Conservation (phyloP, 1,140 invertebrate genomes). For the Bombus affinis region DNA sequence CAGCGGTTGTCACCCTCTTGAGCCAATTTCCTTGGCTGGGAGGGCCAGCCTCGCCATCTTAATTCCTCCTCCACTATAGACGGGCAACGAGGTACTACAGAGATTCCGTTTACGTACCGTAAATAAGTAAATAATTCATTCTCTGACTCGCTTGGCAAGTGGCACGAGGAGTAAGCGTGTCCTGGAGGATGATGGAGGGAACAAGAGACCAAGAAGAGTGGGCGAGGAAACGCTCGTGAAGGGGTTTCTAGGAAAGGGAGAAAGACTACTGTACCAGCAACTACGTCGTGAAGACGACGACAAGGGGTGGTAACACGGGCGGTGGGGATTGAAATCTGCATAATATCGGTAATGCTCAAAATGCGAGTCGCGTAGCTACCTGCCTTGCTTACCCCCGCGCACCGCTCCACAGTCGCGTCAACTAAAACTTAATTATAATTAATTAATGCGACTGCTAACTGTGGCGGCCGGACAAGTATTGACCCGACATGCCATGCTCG, state of each 20-base stretch:
- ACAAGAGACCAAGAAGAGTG: slow-evolving; percentile 5
- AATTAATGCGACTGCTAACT: slow-evolving; percentile 86
- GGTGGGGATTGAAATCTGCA: slow-evolving; percentile 75
- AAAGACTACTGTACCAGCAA: slow-evolving; percentile 20
- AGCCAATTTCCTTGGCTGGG: neutral
- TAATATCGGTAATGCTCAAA: slow-evolving; percentile 82
- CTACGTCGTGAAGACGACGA: slow-evolving; percentile 18
- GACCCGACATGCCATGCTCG: slow-evolving; percentile 57
- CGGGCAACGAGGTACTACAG: slow-evolving; percentile 42
- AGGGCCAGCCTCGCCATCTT: slow-evolving; percentile 18
- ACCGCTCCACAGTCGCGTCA: slow-evolving; percentile 83
- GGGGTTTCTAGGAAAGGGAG: neutral
- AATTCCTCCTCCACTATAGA: slow-evolving; percentile 37
- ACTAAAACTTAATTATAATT: slow-evolving; percentile 91
- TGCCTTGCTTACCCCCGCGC: slow-evolving; percentile 74
- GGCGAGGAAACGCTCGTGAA: neutral
- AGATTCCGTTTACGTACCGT: slow-evolving; percentile 76
- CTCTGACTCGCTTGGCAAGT: slow-evolving; percentile 73
- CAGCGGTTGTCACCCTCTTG: neutral
- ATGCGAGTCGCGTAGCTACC: slow-evolving; percentile 80
- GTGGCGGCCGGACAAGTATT: slow-evolving; percentile 76
- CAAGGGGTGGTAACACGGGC: slow-evolving; percentile 14
- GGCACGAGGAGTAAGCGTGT: slow-evolving; percentile 60
- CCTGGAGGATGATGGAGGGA: slow-evolving; percentile 47
- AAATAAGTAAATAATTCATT: slow-evolving; percentile 81